A percentile compares a stretch with the other conserved stretches of the same genome.
Conservation (phyloP, 2,888 invertebrate species). For the Pocota personata region DNA sequence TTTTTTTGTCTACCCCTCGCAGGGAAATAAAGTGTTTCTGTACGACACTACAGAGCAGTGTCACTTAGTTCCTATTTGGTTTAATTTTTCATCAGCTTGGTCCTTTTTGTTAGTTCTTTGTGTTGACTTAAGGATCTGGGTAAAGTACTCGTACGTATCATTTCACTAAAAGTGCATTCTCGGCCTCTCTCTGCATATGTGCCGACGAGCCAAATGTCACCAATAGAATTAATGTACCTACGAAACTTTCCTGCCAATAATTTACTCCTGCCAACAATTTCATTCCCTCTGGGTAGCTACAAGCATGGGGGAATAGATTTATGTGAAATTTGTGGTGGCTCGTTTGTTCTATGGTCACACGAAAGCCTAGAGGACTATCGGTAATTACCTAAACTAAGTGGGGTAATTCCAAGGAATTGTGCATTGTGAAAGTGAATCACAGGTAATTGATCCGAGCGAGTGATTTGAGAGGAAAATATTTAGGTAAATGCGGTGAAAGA, state of each 20-base stretch:
- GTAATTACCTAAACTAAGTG: not conserved
- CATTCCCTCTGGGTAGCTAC: not conserved
- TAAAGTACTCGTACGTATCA: conserved; percentile 23
- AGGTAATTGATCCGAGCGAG: not conserved
- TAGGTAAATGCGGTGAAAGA: not conserved
- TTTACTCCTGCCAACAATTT: conserved; percentile 40
- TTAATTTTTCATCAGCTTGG: conserved; percentile 24
- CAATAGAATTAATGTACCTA: conserved; percentile 62
- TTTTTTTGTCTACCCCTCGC: not conserved
- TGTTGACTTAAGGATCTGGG: conserved; percentile 35
- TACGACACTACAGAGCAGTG: conserved; percentile 23
- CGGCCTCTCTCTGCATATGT: conserved; percentile 2
- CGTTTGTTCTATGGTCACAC: conserved; percentile 1
- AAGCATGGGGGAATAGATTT: not conserved
- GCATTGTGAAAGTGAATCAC: not conserved
- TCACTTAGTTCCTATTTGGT: conserved; percentile 24
- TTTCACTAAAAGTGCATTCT: conserved; percentile 50
- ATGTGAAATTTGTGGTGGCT: conserved; percentile 12
- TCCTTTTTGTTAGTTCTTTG: conserved; percentile 1
- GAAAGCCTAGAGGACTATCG: not conserved
- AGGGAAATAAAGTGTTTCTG: conserved; percentile 5
- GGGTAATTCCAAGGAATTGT: not conserved
- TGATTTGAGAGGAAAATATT: not conserved
- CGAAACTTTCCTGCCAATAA: conserved; percentile 66
- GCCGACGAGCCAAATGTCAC: conserved; percentile 54